A percentile compares a stretch with the other conserved stretches of the same genome.
Evolutionary conservation across 2,888 invertebrate species (phyloP).

Genomic region (Luperina nickerlii): DNA sequence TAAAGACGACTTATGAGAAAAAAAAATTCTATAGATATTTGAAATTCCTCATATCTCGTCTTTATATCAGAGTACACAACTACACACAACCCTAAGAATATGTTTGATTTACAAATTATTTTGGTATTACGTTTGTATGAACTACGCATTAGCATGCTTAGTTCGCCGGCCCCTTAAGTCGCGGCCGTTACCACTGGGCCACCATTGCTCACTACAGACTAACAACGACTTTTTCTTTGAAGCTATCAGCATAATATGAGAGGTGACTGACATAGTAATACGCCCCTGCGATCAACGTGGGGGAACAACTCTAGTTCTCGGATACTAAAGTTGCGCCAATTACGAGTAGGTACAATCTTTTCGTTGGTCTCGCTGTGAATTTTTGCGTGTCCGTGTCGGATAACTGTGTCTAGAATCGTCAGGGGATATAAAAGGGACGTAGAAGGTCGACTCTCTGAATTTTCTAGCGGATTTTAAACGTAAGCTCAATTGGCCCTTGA

Average conservation of each 20-base stretch:
- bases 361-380: constrained; percentile 8
- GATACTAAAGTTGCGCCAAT: constrained; percentile 36
- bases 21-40: too few relatives aligned
- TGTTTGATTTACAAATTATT: too few relatives aligned
- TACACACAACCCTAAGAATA: too few relatives aligned
- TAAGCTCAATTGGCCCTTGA: constrained; percentile 24
- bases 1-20: too few relatives aligned
- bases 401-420: constrained; percentile 27
- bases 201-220: neutral
- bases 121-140: too few relatives aligned
- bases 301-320: constrained; percentile 36
- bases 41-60: too few relatives aligned
- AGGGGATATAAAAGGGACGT: constrained; percentile 30
- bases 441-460: constrained; percentile 36
- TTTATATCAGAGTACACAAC: too few relatives aligned
- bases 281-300: constrained; percentile 45
- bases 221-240: constrained; percentile 43
- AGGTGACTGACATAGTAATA: constrained; percentile 61
- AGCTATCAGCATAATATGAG: constrained; percentile 49
- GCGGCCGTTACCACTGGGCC: too few relatives aligned
- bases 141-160: too few relatives aligned
- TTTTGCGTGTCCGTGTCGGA: constrained; percentile 40
- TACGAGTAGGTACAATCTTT: constrained; percentile 18
- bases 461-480: constrained; percentile 33
- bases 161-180: too few relatives aligned